Conservation (phyloP, 2,797 vertebrate genomes). For the Gephyroberyx darwinii region DNA sequence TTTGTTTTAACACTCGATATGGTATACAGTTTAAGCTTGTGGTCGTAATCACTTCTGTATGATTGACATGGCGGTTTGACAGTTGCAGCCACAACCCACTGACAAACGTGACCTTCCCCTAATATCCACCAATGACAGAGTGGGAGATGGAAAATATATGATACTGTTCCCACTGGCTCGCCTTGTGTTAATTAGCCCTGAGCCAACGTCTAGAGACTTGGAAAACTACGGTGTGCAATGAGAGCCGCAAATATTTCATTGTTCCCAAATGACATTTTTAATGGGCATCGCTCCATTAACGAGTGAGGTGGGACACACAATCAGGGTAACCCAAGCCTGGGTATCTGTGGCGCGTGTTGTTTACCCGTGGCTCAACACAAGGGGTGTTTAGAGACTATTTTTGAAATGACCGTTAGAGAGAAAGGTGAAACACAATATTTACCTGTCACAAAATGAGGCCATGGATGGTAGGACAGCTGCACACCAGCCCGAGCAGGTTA, state of each 20-base stretch:
- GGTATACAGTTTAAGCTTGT: not conserved
- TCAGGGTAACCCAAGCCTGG: slow-evolving; percentile 31
- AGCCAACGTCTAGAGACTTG: slow-evolving; percentile 24
- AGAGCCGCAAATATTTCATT: slow-evolving; percentile 39
- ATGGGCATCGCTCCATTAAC: slow-evolving; percentile 30
- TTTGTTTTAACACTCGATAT: slow-evolving; percentile 4
- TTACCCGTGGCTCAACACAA: slow-evolving; percentile 16
- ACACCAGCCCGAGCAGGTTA: not conserved
- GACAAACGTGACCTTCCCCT: slow-evolving; percentile 42
- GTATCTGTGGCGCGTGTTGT: slow-evolving; percentile 38
- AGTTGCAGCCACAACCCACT: slow-evolving; percentile 6
- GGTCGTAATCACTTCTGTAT: slow-evolving; percentile 25
- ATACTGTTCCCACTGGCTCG: slow-evolving; percentile 1
- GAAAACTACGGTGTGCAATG: slow-evolving; percentile 23
- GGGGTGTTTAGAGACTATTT: slow-evolving; percentile 46
- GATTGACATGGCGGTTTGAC: slow-evolving; percentile 19
- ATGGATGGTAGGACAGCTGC: slow-evolving; percentile 43
- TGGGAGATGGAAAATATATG: slow-evolving; percentile 30
- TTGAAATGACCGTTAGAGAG: slow-evolving; percentile 34
- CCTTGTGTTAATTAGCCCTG: slow-evolving; percentile 17
- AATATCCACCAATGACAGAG: slow-evolving; percentile 39
- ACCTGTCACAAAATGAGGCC: slow-evolving; percentile 30
- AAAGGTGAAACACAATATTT: slow-evolving; percentile 54
- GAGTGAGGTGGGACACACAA: slow-evolving; percentile 25
- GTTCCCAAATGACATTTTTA: slow-evolving; percentile 45